Percentiles rank a stretch among this genome's conserved stretches.
Conservation (phyloP, 2,113 vertebrate species). For the Podocnemis expansa region DNA sequence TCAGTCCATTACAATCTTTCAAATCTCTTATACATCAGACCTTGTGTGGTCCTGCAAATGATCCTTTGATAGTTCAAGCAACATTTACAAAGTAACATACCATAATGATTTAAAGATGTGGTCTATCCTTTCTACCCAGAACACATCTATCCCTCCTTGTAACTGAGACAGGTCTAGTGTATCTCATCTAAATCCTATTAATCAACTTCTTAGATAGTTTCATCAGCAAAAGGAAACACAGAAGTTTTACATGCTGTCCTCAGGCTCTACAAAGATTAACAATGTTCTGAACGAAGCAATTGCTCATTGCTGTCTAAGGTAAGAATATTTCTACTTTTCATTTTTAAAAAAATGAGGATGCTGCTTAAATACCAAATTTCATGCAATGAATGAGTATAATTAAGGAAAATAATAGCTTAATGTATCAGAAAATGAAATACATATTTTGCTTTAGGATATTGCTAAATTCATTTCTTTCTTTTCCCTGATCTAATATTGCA, state of each 20-base stretch:
- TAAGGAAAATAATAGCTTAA: background rate
- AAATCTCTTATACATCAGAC: background rate
- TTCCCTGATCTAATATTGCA: background rate
- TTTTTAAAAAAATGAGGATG: background rate
- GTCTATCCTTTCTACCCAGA: background rate
- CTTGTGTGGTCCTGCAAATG: conserved; percentile 9
- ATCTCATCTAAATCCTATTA: background rate
- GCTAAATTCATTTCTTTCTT: background rate
- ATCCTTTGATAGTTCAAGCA: background rate
- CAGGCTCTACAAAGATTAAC: background rate
- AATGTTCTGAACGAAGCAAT: background rate
- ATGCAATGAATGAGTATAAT: background rate
- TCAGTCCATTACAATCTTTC: background rate
- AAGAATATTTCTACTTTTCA: background rate
- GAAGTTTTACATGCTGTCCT: background rate
- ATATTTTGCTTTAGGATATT: background rate
- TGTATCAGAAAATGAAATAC: background rate
- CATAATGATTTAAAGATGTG: conserved; percentile 20
- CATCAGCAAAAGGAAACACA: background rate
- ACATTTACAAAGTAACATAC: conserved; percentile 4
- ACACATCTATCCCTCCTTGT: background rate
- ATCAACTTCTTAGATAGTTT: background rate
- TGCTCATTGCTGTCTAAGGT: background rate
- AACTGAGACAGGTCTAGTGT: background rate
- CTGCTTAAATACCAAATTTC: background rate